phyloP scores from a whole-genome alignment of 2,113 vertebrate genomes.

The Cephalophus harveyi region DNA sequence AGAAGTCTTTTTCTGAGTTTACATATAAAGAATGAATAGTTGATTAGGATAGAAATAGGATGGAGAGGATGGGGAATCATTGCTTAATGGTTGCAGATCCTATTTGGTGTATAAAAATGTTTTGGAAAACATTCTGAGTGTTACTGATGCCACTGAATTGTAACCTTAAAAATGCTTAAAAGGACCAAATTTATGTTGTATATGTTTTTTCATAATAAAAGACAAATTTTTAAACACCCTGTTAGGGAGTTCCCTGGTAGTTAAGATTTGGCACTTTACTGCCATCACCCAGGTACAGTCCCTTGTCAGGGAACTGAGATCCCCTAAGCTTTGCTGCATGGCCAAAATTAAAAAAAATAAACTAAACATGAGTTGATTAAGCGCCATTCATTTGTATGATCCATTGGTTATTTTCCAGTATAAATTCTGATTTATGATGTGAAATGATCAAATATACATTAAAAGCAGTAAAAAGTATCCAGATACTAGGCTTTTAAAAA shows the following conservation, averaged over 20 bases:
- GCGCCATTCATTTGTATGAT: not conserved
- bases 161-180: not conserved
- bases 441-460: not conserved
- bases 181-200: not conserved
- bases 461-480: not conserved
- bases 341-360: not conserved
- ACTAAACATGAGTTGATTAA: slow-evolving; percentile 34
- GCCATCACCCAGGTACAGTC: not conserved
- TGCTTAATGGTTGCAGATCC: not conserved
- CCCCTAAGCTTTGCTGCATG: not conserved
- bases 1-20: not conserved
- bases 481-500: not conserved
- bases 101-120: not conserved
- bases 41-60: not conserved
- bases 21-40: not conserved
- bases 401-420: not conserved
- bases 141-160: not conserved
- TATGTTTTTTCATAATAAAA: not conserved
- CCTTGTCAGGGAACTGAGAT: not conserved
- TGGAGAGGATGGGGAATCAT: not conserved
- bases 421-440: not conserved
- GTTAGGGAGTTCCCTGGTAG: not conserved
- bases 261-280: not conserved
- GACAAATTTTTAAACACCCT: not conserved
- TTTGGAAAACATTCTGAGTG: not conserved